Base-by-base conservation (phyloP, 2,113 vertebrate genomes). In the Hyperoodon ampullatus region DNA sequence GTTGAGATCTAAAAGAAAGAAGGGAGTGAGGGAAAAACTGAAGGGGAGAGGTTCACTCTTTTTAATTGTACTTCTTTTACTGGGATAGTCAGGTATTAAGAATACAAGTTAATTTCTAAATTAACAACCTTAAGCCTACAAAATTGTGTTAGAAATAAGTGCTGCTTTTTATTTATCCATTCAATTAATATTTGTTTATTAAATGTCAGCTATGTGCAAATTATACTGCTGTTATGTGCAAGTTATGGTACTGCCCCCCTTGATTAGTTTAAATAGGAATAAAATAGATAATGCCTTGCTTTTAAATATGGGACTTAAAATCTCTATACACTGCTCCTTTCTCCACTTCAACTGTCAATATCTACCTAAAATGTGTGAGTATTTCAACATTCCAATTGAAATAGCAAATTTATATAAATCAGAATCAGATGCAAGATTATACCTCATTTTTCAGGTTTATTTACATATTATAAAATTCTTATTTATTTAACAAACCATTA, bases 391-490 rank as follows among this genome's bases (percentile, higher is more conserved):
- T 90, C 33, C 11, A 80, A 30, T 50, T 24, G 15, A 55, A 92
- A 84, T 87, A 71, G 30, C 3, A 63, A 65, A 33, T 5, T 72
- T 65, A 58, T 53, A 14, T 90, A 90, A 83, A 13, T 12, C 39
- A 88, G 50, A 93, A 60, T 60, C 75, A 90, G 21, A 35, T 92
- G 23, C 4, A 94, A 95, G 44, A 68, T 60, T 82, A 44, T 33
- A 42, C 4, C 33, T 77, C 11, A 84, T 82, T 77, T 77, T 82
- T 90, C 15, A 66, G 14, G 16, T 61, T 61, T 50, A 91, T 97
- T 93, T 82, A 50, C 4, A 23, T 90, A 44, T 84, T 93, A 94
- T 97, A 95, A 95, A 97, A 96, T 77, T 97, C 87, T 80, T 88
- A 23, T 77, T 97, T 90, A 77, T 90, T 92, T 89, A 95, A 60